phyloP scores from a whole-genome alignment of 2,797 vertebrate genomes.

The Podargus strigoides region DNA sequence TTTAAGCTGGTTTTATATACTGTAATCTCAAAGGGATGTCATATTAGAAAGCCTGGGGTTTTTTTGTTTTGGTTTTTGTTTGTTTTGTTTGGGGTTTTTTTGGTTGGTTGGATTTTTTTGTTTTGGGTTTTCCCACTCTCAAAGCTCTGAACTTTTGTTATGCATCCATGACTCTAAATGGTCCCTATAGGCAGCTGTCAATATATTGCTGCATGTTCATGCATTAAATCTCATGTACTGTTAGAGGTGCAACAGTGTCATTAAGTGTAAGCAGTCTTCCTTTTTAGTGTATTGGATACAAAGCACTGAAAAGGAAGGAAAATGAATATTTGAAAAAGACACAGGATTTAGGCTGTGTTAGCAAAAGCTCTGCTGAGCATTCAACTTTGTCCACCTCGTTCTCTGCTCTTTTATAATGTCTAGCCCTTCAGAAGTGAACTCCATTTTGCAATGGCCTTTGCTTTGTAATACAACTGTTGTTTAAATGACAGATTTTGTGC shows the following conservation, averaged over 20 bases:
- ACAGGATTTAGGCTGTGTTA: not conserved
- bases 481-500: not conserved
- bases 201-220: not conserved
- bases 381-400: not conserved
- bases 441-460: not conserved
- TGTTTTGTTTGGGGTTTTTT: too few relatives aligned
- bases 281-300: not conserved
- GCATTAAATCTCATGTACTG: conserved; percentile 14
- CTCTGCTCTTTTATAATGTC: not conserved
- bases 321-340: not conserved
- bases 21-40: not conserved
- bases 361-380: not conserved
- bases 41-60: not conserved
- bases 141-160: conserved; percentile 7
- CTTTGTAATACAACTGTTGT: not conserved
- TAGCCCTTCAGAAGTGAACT: not conserved
- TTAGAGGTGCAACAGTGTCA: conserved; percentile 2
- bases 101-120: too few relatives aligned
- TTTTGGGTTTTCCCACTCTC: not conserved
- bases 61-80: not conserved
- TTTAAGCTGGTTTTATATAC: not conserved
- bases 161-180: not conserved
- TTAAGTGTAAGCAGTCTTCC: not conserved
- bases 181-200: conserved; percentile 31
- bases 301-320: not conserved